Evolutionary conservation across 2,888 invertebrate species (phyloP), one percentile per base, ranked within the genome.

Genomic region (Chromoteleia sp.): DNA sequence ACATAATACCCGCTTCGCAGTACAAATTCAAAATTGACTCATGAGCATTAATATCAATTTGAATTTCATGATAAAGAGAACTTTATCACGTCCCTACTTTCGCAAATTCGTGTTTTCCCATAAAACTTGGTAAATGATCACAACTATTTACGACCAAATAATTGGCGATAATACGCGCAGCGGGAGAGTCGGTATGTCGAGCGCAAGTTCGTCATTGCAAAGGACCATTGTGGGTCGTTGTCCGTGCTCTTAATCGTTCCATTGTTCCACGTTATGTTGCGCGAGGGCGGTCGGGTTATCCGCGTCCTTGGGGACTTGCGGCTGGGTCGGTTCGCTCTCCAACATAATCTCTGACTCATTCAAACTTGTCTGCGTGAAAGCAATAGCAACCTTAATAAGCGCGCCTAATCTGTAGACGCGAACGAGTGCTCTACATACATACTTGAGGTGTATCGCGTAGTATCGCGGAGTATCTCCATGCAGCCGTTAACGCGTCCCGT

Each of bases 291-390:
- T 61, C 63, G 83, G 83, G 78, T 82, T 85, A 81, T 78, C 82
- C 84, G 78, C 74, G 80, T 83, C 82, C 80, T 68, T 83, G 84
- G 84, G 85, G 87, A 88, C 86, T 87, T 89, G 86, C 85, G 83
- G 82, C 85, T 84, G 77, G 83, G 81, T 12, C 52, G 79, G 83
- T 79, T 74, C 74, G 85, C 86, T 86, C 87, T 86, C 83, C 85
- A 84, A 83, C 83, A 85, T 88, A 89, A 89, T 89, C 88, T 88
- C 88, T 70, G 88, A 88, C 88, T 89, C 89, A 86, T 88, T 89
- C 88, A 89, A 89, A 89, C 86, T 89, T 88, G 77, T 84, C 86
- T 84, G 84, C 81, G 85, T 82, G 86, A 88, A 87, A 86, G 86
- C 87, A 85, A 84, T 86, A 85, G 84, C 85, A 81, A 81, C 85